phyloP scores from a whole-genome alignment of 1,140 invertebrate genomes.

The Cryptotermes secundus region DNA sequence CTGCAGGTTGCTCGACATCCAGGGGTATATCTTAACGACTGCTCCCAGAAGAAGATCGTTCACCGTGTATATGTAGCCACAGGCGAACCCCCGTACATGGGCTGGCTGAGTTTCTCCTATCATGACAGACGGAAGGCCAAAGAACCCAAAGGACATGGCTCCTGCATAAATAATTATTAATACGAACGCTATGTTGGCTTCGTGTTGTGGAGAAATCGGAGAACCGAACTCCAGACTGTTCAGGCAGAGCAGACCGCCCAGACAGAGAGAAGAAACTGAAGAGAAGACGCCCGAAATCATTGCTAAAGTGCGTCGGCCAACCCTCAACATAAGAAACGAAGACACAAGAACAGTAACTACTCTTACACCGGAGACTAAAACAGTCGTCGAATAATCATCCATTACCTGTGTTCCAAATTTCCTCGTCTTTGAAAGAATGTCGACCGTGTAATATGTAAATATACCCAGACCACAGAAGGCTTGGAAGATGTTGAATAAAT shows the following conservation, averaged over 20 bases:
- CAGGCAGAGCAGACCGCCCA: slow-evolving; percentile 54
- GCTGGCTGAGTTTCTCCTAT: slow-evolving; percentile 69
- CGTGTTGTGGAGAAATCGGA: neutral
- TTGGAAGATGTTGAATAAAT: slow-evolving; percentile 67
- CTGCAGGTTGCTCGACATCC: slow-evolving; percentile 57
- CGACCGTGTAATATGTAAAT: slow-evolving; percentile 71
- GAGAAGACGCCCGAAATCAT: slow-evolving; percentile 56
- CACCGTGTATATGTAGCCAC: slow-evolving; percentile 67
- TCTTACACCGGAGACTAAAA: slow-evolving; percentile 62
- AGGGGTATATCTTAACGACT: slow-evolving; percentile 71
- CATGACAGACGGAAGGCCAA: slow-evolving; percentile 69
- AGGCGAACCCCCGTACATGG: slow-evolving; percentile 61
- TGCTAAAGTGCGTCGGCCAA: slow-evolving; percentile 62
- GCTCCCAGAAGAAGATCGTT: slow-evolving; percentile 67
- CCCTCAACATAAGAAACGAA: slow-evolving; percentile 59
- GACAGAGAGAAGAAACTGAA: slow-evolving; percentile 55
- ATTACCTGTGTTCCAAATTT: slow-evolving; percentile 32
- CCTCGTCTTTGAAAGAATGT: slow-evolving; percentile 58
- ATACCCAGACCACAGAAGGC: slow-evolving; percentile 70
- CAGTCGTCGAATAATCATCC: slow-evolving; percentile 58
- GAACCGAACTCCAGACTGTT: neutral
- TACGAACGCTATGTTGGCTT: slow-evolving; percentile 48
- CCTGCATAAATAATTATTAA: slow-evolving; percentile 64
- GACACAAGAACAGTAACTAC: slow-evolving; percentile 61
- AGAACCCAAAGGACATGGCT: slow-evolving; percentile 67